phyloP scores from a whole-genome alignment of 2,113 vertebrate genomes.

The Hippocampus barbouri region DNA sequence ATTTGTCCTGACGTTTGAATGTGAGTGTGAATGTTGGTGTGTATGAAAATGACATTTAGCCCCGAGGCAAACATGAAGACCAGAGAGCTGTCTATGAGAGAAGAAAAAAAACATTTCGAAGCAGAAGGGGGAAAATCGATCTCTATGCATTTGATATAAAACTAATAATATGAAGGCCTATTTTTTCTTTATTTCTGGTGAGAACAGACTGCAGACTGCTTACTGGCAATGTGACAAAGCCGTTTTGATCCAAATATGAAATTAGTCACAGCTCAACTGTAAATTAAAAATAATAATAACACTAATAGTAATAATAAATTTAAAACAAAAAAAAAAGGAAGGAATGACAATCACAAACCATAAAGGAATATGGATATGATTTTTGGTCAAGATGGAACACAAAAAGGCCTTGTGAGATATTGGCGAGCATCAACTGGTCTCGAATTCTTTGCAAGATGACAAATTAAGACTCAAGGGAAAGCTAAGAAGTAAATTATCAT shows the following conservation, averaged over 20 bases:
- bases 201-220: neutral
- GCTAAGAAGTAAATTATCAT: neutral
- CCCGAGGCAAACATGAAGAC: too few species aligned
- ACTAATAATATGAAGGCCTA: too few species aligned
- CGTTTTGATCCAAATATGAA: neutral
- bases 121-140: too few species aligned
- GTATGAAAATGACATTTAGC: too few species aligned
- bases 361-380: neutral
- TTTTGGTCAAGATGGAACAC: neutral
- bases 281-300: neutral
- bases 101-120: too few species aligned
- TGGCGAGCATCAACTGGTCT: neutral
- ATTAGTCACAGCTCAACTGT: neutral
- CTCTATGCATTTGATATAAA: too few species aligned
- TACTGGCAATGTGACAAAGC: neutral
- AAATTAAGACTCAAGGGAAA: neutral
- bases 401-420: neutral
- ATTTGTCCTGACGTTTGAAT: too few species aligned
- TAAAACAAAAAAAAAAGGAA: too few species aligned
- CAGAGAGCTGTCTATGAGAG: too few species aligned
- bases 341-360: neutral
- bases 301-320: too few species aligned
- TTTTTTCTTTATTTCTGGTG: neutral
- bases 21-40: too few species aligned
- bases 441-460: neutral